Percentiles rank a stretch among this genome's conserved stretches.
Conservation (phyloP, 2,797 vertebrate species). For the Microctenopoma stevenorrisi region DNA sequence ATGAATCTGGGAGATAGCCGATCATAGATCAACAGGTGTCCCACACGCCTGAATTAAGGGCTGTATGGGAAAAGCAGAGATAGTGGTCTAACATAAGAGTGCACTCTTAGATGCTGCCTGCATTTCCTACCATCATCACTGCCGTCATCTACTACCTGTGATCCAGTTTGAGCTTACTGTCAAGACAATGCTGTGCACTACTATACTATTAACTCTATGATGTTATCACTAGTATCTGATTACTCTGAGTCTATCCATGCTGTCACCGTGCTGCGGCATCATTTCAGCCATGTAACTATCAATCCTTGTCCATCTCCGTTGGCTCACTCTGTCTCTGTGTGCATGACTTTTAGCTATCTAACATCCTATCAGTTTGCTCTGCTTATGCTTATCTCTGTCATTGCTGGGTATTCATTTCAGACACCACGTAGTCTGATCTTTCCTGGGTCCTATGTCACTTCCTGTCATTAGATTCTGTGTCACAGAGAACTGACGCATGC, state of each 20-base stretch:
- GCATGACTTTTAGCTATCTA: constrained; percentile 58
- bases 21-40: constrained; percentile 65
- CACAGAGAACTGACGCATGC: constrained; percentile 43
- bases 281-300: constrained; percentile 22
- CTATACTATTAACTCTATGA: constrained; percentile 37
- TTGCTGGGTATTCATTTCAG: constrained; percentile 75
- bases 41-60: constrained; percentile 45
- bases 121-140: background rate
- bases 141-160: constrained; percentile 16
- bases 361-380: constrained; percentile 66
- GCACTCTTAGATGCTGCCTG: background rate
- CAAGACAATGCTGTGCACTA: constrained; percentile 7
- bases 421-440: constrained; percentile 73
- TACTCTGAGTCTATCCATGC: constrained; percentile 31
- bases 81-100: constrained; percentile 26
- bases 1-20: constrained; percentile 37
- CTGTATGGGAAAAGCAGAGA: constrained; percentile 30
- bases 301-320: constrained; percentile 21
- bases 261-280: constrained; percentile 5
- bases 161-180: constrained; percentile 21
- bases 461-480: constrained; percentile 78
- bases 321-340: constrained; percentile 11
- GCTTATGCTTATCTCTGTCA: constrained; percentile 63
- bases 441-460: constrained; percentile 78
- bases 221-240: constrained; percentile 37